Conservation (phyloP, 2,797 vertebrate genomes). For the Ctenosaura bakeri region DNA sequence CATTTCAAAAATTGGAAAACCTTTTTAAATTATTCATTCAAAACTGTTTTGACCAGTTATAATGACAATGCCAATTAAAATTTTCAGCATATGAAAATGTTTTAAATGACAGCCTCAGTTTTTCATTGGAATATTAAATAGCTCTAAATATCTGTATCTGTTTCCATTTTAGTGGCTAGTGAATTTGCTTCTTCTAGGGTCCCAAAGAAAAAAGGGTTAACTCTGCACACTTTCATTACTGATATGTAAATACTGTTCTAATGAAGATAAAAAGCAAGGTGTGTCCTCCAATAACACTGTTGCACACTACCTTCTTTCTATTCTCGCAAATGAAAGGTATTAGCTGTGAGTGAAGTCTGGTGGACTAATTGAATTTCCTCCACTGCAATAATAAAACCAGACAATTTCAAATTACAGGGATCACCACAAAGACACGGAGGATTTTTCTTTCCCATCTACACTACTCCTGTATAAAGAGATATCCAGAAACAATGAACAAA, state of each 20-base stretch:
- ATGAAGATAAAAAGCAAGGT: neutral
- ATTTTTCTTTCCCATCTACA: too few relatives aligned
- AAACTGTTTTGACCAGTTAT: constrained; percentile 34
- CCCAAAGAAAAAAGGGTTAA: neutral
- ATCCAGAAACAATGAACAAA: too few relatives aligned
- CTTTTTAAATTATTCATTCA: constrained; percentile 7
- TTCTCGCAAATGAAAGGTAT: neutral
- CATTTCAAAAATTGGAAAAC: neutral
- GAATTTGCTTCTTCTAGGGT: neutral
- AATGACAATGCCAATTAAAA: constrained; percentile 25
- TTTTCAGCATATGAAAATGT: constrained; percentile 6
- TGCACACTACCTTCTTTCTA: neutral
- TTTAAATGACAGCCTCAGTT: neutral
- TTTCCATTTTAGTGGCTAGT: neutral
- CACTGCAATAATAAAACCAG: constrained; percentile 28
- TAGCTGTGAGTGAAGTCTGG: neutral
- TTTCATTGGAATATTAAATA: constrained; percentile 15
- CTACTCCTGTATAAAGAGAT: too few relatives aligned
- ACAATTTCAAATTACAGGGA: constrained; percentile 9
- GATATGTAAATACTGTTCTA: neutral
- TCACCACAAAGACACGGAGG: neutral
- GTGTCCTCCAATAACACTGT: neutral
- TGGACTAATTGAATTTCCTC: constrained; percentile 26
- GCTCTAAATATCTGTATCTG: neutral
- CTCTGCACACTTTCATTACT: too few relatives aligned